These are phyloP conservation scores for Lepidurus apus DNA, from an alignment of 1,140 invertebrate genomes.

Conservation along the genomic window DNA sequence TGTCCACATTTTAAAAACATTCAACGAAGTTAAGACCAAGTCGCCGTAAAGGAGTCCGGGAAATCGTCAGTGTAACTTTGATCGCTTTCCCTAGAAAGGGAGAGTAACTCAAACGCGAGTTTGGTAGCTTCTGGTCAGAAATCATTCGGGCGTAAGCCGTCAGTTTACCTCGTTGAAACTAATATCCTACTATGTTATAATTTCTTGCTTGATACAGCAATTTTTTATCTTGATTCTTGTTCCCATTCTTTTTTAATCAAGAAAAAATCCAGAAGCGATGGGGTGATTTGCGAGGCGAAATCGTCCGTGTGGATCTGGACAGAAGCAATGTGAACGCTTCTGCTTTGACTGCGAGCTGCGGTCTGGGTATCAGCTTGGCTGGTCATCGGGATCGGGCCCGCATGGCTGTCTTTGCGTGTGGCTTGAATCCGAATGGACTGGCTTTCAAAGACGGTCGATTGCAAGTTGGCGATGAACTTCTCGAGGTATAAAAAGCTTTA, in stretches of 20 bases:
- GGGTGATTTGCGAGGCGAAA: constrained; percentile 44
- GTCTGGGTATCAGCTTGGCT: constrained; percentile 85
- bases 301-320: constrained; percentile 64
- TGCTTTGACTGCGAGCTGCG: constrained; percentile 42
- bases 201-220: background rate
- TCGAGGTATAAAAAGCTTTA: constrained; percentile 62
- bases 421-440: constrained; percentile 80
- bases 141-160: no score
- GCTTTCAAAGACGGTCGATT: constrained; percentile 69
- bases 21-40: no score
- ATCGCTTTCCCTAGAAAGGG: no score
- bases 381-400: constrained; percentile 89
- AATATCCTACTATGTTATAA: background rate
- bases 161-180: background rate
- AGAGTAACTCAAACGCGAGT: no score
- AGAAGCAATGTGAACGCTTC: constrained; percentile 46
- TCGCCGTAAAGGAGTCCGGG: no score
- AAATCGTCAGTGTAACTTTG: no score
- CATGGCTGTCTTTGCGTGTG: constrained; percentile 95
- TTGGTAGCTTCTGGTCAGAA: no score
- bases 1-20: no score
- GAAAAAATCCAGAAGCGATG: constrained; percentile 44
- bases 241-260: constrained; percentile 35
- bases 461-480: constrained; percentile 87
- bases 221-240: constrained; percentile 7